Percentiles rank a stretch among this genome's conserved stretches.
These are phyloP conservation scores for Girardinus metallicus DNA, from an alignment of 2,797 vertebrate genomes.

Conservation along the genomic window DNA sequence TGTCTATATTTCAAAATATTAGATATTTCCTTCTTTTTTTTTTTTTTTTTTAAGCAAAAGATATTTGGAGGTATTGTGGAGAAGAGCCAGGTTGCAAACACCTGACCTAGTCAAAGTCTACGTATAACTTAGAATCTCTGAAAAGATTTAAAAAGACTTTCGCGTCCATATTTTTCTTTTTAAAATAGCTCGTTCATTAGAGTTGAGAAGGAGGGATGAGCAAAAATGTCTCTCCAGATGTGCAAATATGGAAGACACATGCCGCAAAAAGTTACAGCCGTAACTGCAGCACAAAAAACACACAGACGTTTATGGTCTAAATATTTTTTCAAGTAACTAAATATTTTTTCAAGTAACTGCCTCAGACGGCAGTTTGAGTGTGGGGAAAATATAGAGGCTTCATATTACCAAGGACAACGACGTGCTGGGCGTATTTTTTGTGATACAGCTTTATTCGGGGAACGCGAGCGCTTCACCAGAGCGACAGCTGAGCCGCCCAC, in stretches of 20 bases:
- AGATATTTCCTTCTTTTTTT: no score
- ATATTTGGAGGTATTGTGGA: no score
- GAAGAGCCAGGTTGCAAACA: no score
- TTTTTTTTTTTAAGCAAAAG: no score
- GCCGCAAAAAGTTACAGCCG: background rate
- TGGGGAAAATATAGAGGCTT: background rate
- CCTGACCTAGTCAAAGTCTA: background rate
- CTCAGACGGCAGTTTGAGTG: background rate
- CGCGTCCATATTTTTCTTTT: background rate
- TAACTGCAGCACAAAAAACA: background rate
- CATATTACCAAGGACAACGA: constrained; percentile 25
- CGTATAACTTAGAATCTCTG: background rate
- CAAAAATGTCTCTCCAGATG: background rate
- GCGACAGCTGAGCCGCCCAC: constrained; percentile 27
- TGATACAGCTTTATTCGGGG: accelerated
- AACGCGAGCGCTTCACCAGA: accelerated
- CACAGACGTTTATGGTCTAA: background rate
- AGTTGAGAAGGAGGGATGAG: background rate
- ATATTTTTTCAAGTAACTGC: constrained; percentile 3
- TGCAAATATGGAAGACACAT: background rate
- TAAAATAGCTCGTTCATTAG: background rate
- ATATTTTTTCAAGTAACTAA: constrained; percentile 4
- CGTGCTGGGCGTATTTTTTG: constrained; percentile 23
- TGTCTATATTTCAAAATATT: no score
- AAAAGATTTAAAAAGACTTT: background rate